Evolutionary conservation across 2,113 vertebrate species (phyloP).

Genomic region (Hemiprocne comata): DNA sequence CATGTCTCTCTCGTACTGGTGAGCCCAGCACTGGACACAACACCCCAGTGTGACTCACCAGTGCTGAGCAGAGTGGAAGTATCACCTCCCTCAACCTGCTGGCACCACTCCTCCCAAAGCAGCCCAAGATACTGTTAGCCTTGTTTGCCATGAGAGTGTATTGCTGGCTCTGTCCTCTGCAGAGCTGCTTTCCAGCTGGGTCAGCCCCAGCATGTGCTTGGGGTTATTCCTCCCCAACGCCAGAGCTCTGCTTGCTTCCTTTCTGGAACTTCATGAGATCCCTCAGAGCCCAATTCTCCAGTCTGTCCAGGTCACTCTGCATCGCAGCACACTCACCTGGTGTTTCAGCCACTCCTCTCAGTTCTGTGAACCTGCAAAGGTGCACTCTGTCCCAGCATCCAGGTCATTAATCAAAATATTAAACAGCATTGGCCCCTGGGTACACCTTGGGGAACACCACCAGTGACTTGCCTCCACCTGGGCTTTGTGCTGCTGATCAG

Average conservation of each 20-base stretch:
- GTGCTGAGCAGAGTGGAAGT: neutral
- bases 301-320: neutral
- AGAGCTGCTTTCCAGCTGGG: neutral
- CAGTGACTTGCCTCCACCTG: neutral
- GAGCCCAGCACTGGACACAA: neutral
- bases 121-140: neutral
- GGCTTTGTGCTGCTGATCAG: neutral
- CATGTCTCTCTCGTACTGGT: fast-evolving
- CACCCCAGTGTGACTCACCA: neutral
- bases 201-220: neutral
- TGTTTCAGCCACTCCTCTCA: neutral
- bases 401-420: neutral
- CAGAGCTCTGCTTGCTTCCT: neutral
- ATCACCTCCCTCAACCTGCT: neutral
- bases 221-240: neutral
- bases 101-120: fast-evolving
- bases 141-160: fast-evolving
- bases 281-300: fast-evolving
- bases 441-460: neutral
- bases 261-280: neutral
- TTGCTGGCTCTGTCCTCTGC: neutral
- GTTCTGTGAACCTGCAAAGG: neutral
- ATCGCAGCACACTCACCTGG: neutral
- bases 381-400: neutral
- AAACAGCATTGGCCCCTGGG: neutral